phyloP scores from a whole-genome alignment of 35 echinoderm and acorn worm species.

The Diadema setosum region DNA sequence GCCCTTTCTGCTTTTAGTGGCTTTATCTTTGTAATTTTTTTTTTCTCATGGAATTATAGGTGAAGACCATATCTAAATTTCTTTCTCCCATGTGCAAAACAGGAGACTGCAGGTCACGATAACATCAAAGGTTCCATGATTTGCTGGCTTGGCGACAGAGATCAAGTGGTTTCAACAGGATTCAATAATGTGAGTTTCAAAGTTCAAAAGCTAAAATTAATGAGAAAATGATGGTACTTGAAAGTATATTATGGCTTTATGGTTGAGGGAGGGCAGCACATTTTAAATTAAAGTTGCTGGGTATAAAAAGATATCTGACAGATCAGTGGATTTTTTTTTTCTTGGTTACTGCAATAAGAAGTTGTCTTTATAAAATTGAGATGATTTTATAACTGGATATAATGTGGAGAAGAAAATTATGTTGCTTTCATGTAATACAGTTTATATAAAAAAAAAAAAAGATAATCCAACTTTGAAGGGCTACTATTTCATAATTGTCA shows the following conservation, averaged over 20 bases:
- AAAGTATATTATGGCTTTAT: too few relatives aligned
- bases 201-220: too few relatives aligned
- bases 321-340: neutral
- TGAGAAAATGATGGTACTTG: too few relatives aligned
- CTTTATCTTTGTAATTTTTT: neutral
- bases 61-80: neutral
- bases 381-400: too few relatives aligned
- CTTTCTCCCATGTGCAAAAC: neutral
- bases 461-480: too few relatives aligned
- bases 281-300: too few relatives aligned
- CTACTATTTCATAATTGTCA: neutral
- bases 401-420: neutral
- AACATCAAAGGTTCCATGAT: constrained; percentile 80
- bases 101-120: constrained; percentile 85
- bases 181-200: constrained; percentile 65
- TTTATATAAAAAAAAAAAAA: neutral
- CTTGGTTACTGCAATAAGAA: neutral
- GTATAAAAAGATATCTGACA: too few relatives aligned
- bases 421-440: neutral
- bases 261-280: too few relatives aligned
- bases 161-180: constrained; percentile 78
- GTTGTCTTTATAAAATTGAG: too few relatives aligned
- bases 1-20: neutral
- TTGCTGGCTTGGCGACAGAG: constrained; percentile 87
- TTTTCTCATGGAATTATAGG: neutral